Evolutionary conservation across 2,797 vertebrate species (phyloP).

Genomic region (Parauchenoglanis ngamensis): DNA sequence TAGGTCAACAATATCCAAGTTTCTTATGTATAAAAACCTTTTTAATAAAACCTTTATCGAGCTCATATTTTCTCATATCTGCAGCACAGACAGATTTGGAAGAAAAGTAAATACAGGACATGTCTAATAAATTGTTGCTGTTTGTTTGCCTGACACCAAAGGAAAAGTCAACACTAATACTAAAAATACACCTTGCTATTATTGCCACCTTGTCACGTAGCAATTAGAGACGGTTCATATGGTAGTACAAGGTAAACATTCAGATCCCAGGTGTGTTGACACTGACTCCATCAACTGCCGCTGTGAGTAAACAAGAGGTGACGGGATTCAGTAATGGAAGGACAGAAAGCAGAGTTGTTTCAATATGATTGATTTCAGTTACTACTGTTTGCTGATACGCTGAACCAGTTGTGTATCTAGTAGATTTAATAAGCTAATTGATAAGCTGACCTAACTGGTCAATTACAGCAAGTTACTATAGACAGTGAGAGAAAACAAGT

Average conservation of each 20-base stretch:
- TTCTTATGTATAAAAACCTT: not conserved
- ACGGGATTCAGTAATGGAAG: not conserved
- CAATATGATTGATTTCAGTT: not conserved
- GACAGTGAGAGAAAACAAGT: not conserved
- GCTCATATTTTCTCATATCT: not conserved
- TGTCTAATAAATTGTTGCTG: not conserved
- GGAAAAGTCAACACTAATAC: not conserved
- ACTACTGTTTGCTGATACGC: not conserved
- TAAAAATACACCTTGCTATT: not conserved
- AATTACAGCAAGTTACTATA: not conserved
- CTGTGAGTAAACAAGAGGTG: not conserved
- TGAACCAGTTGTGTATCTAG: not conserved
- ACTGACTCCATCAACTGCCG: not conserved
- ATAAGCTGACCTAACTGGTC: not conserved
- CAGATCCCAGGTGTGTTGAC: constrained; percentile 10
- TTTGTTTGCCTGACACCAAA: not conserved
- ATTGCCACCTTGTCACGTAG: not conserved
- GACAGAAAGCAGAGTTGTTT: not conserved
- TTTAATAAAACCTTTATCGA: not conserved
- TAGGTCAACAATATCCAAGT: not conserved
- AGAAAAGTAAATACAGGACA: not conserved
- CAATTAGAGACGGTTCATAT: not conserved
- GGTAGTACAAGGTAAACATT: not conserved
- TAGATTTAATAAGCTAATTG: no score
- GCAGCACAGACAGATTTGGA: not conserved